These are phyloP conservation scores for Tetragonula carbonaria DNA, from an alignment of 2,888 invertebrate genomes.

Conservation along the genomic window DNA sequence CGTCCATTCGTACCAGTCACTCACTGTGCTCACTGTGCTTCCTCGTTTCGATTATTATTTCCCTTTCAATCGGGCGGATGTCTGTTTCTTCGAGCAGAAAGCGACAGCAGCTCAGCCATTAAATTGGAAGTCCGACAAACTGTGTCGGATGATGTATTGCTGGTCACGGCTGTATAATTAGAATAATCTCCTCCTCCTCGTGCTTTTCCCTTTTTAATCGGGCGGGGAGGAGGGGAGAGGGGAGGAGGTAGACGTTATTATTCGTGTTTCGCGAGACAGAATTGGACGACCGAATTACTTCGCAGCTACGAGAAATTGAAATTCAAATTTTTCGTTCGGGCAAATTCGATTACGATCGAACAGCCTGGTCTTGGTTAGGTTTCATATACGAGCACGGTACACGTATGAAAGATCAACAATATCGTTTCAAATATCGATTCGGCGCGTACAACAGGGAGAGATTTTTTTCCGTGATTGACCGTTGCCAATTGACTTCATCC, in stretches of 20 bases:
- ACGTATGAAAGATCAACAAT: neutral
- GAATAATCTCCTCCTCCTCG: slow-evolving; percentile 33
- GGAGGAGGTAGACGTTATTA: neutral
- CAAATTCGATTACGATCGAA: neutral
- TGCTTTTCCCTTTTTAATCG: slow-evolving; percentile 18
- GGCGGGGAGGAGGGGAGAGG: too few relatives aligned
- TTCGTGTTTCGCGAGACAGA: neutral
- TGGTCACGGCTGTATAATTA: slow-evolving; percentile 29
- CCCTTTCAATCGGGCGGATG: slow-evolving; percentile 59
- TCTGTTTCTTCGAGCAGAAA: slow-evolving; percentile 65
- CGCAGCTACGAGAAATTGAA: neutral
- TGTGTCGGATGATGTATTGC: slow-evolving; percentile 47
- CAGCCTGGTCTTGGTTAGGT: neutral
- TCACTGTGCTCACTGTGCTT: slow-evolving; percentile 40
- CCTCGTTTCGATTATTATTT: slow-evolving; percentile 59
- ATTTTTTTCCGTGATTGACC: neutral
- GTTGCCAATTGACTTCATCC: slow-evolving; percentile 13
- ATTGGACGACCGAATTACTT: neutral
- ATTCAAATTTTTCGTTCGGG: neutral
- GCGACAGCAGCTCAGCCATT: slow-evolving; percentile 61
- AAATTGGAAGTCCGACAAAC: slow-evolving; percentile 59
- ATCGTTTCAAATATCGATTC: neutral
- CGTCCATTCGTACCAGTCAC: slow-evolving; percentile 59
- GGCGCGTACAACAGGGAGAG: neutral
- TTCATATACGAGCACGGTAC: neutral